These are phyloP conservation scores for Colletes gigas DNA, from an alignment of 1,140 invertebrate species.

Conservation along the genomic window DNA sequence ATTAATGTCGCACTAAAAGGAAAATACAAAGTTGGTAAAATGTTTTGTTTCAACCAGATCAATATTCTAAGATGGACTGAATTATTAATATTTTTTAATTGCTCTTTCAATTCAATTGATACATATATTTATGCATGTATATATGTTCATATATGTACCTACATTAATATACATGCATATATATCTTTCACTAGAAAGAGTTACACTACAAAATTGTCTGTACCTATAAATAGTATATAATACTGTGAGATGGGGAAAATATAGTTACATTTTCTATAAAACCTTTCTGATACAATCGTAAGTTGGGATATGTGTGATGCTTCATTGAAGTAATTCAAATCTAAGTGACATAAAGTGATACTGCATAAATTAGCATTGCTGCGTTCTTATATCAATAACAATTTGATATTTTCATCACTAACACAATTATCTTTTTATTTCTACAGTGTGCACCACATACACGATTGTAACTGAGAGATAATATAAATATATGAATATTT, in stretches of 20 bases:
- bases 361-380: slow-evolving; percentile 57
- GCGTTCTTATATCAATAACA: slow-evolving; percentile 67
- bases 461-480: slow-evolving; percentile 70
- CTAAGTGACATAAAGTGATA: slow-evolving; percentile 57
- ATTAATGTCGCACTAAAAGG: slow-evolving; percentile 19
- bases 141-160: slow-evolving; percentile 11
- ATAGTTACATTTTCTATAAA: slow-evolving; percentile 67
- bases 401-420: slow-evolving; percentile 74
- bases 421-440: slow-evolving; percentile 72
- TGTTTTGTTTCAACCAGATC: slow-evolving; percentile 25
- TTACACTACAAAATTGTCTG: slow-evolving; percentile 44
- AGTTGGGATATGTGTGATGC: slow-evolving; percentile 43
- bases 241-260: slow-evolving; percentile 53
- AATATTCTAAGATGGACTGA: slow-evolving; percentile 57
- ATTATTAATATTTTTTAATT: slow-evolving; percentile 64
- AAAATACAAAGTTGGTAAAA: slow-evolving; percentile 8
- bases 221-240: slow-evolving; percentile 53
- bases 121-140: slow-evolving; percentile 22
- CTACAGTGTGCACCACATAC: slow-evolving; percentile 73
- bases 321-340: slow-evolving; percentile 57
- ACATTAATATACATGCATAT: slow-evolving; percentile 47
- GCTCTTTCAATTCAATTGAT: slow-evolving; percentile 51
- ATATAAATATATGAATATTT: slow-evolving; percentile 74
- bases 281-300: slow-evolving; percentile 59
- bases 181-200: slow-evolving; percentile 39